phyloP scores from a whole-genome alignment of 2,113 vertebrate genomes.

The Myiozetetes cayanensis region DNA sequence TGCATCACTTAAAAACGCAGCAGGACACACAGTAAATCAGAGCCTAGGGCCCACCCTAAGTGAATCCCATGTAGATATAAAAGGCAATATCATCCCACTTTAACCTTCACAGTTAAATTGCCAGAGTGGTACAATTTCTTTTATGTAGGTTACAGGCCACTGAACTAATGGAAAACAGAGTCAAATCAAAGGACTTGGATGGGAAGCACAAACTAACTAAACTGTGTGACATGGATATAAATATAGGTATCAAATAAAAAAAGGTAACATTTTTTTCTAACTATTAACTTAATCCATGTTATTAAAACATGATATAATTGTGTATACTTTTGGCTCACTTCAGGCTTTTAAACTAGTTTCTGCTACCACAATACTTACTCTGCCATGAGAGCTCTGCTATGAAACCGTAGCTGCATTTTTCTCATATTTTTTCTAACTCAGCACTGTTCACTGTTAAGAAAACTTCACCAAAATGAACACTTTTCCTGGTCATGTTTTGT shows the following conservation, averaged over 20 bases:
- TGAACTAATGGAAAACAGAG: conserved; percentile 66
- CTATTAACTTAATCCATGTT: background rate
- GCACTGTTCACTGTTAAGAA: background rate
- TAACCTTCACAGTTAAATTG: conserved; percentile 79
- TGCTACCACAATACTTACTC: background rate
- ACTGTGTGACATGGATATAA: background rate
- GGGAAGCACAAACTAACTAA: background rate
- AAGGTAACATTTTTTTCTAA: background rate
- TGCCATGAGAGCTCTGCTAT: background rate
- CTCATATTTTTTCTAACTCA: background rate
- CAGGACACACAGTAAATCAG: conserved; percentile 81
- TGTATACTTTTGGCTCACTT: background rate
- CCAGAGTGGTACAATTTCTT: conserved; percentile 63
- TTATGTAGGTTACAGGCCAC: conserved; percentile 55
- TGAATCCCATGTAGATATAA: conserved; percentile 71
- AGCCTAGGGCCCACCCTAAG: conserved; percentile 75
- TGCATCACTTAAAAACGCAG: conserved; percentile 78
- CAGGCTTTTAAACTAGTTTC: background rate
- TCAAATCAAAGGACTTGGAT: background rate
- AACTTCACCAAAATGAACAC: background rate
- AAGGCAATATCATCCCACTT: conserved; percentile 73
- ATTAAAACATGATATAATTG: background rate
- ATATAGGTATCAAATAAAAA: background rate
- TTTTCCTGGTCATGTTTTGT: background rate
- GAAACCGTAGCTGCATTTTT: background rate